phyloP scores from a whole-genome alignment of 2,888 invertebrate species.

The Acronicta psi region DNA sequence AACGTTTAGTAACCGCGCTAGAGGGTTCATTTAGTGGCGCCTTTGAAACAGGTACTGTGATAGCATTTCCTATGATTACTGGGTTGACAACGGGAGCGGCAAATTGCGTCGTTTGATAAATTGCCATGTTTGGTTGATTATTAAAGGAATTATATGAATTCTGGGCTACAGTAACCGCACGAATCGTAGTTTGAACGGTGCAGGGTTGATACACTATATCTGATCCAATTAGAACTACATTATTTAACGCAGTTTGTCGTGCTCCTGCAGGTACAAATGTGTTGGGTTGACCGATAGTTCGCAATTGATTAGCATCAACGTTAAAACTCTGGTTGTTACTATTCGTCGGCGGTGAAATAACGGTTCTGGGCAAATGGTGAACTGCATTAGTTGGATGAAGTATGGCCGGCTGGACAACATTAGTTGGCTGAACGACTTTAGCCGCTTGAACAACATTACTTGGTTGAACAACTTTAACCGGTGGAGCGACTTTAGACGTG shows the following conservation, averaged over 20 bases:
- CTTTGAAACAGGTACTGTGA: slow-evolving; percentile 37
- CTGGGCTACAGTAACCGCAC: slow-evolving; percentile 48
- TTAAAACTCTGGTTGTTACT: slow-evolving; percentile 23
- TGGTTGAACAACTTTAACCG: not conserved
- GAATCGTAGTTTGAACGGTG: slow-evolving; percentile 57
- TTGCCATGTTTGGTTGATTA: slow-evolving; percentile 62
- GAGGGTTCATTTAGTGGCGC: slow-evolving; percentile 26
- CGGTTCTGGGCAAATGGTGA: slow-evolving; percentile 39
- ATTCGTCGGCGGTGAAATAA: slow-evolving; percentile 24
- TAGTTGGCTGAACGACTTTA: slow-evolving; percentile 17
- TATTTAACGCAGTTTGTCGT: slow-evolving; percentile 62
- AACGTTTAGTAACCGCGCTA: slow-evolving; percentile 22
- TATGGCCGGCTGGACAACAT: slow-evolving; percentile 15
- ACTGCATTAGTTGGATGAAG: slow-evolving; percentile 12
- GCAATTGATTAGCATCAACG: slow-evolving; percentile 15
- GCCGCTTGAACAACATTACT: slow-evolving; percentile 16
- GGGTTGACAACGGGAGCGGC: slow-evolving; percentile 66
- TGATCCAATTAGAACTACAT: slow-evolving; percentile 70
- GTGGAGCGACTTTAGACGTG: slow-evolving; percentile 19
- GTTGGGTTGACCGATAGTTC: slow-evolving; percentile 53
- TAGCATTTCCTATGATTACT: slow-evolving; percentile 66
- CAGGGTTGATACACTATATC: slow-evolving; percentile 70
- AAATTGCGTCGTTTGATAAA: slow-evolving; percentile 69
- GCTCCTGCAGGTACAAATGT: slow-evolving; percentile 59
- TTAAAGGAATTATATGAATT: slow-evolving; percentile 63